Evolutionary conservation across 2,797 vertebrate genomes (phyloP), one percentile per base, ranked within the genome.

Genomic region (Phrynocephalus forsythii): DNA sequence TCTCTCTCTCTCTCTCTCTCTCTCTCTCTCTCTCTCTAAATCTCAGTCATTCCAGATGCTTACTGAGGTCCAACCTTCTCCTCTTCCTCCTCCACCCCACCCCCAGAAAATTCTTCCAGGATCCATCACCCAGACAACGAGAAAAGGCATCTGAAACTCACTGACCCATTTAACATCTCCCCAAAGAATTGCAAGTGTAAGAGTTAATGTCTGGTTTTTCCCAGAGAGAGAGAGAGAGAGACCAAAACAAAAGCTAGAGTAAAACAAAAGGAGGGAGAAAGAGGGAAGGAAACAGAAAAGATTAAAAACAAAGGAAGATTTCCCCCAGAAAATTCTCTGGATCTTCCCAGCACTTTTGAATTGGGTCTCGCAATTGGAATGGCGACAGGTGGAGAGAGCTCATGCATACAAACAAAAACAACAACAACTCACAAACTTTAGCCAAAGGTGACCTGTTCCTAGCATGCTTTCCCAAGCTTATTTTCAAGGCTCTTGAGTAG

Each of bases 81-180:
- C 63, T 50, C 48, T 20, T 81, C 6, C n/a, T 76, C 44, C 30
- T 33, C 79, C 24, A 3, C 52, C 22, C 50, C 87, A 87, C 87
- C 89, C 77, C 22, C 71, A 69, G 88, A 87, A 77, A 91, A 95
- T 95, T 94, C 94, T 89, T 94, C 91, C 86, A 71, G 86, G 91
- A 91, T 88, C 85, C 89, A 94, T 96, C 94, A 95, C 95, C 95
- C 89, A 85, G 96, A 96, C 96, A 96, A 97, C 94, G 94, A 84
- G 72, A 88, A 90, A 44, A 94, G 93, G 90, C 91, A 89, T 92
- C 95, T 95, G 91, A 94, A 93, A 95, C 89, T 95, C 97, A 95
- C 30, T 96, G 96, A 97, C 96, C 96, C 96, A 94, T 94, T 95
- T 96, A 96, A 87, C 86, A 85, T 89, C 91, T 88, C 95, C 93